phyloP scores from a whole-genome alignment of 2,888 invertebrate species.

The Brassicogethes aeneus region DNA sequence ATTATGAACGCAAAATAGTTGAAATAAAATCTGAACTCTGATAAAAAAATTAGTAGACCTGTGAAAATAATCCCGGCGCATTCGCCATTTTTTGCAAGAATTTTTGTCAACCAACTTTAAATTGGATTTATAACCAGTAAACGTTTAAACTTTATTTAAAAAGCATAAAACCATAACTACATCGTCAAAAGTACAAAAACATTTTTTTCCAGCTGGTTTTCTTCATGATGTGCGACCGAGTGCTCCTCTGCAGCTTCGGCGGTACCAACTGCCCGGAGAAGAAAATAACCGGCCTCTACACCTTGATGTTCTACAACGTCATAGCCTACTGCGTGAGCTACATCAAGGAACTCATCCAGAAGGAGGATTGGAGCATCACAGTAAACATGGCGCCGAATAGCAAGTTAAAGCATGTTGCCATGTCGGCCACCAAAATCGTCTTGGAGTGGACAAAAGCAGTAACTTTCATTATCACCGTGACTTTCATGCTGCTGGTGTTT shows the following conservation, averaged over 20 bases:
- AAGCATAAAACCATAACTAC: too few relatives aligned
- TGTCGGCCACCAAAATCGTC: slow-evolving; percentile 73
- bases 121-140: too few relatives aligned
- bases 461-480: slow-evolving; percentile 68
- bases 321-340: slow-evolving; percentile 69
- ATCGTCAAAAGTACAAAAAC: too few relatives aligned
- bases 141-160: too few relatives aligned
- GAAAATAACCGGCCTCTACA: slow-evolving; percentile 60
- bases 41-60: too few relatives aligned
- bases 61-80: too few relatives aligned
- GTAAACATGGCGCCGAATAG: slow-evolving; percentile 61
- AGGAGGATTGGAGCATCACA: slow-evolving; percentile 70
- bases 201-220: slow-evolving; percentile 56
- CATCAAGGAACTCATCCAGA: slow-evolving; percentile 61
- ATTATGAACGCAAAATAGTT: too few relatives aligned
- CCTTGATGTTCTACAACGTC: slow-evolving; percentile 75
- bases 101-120: too few relatives aligned
- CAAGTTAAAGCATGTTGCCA: slow-evolving; percentile 66
- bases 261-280: slow-evolving; percentile 39
- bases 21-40: too few relatives aligned
- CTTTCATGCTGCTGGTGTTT: slow-evolving; percentile 65
- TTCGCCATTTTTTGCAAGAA: too few relatives aligned
- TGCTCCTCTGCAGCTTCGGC: slow-evolving; percentile 45
- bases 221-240: slow-evolving; percentile 62
- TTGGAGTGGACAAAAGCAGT: slow-evolving; percentile 76